Base-by-base conservation (phyloP, 2,113 vertebrate species). In the Epinephelus cyanopodus region DNA sequence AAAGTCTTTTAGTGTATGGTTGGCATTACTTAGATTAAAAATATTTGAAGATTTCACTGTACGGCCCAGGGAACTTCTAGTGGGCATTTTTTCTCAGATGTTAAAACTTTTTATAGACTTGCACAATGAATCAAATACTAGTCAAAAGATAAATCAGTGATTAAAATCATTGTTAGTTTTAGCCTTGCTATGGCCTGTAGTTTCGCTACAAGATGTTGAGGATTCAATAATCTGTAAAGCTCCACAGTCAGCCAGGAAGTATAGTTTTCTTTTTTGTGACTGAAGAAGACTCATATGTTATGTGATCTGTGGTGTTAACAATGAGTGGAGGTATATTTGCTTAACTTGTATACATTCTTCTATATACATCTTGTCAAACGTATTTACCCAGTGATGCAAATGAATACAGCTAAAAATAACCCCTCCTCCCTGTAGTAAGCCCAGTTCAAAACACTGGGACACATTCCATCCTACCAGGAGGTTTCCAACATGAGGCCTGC, bases 391-490 rank as follows among this genome's bases (percentile, higher is more conserved):
- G 27, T 61, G 47, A 10, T 27, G 65, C 25, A 21, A 53, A 62
- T 78, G 27, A 45, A 19, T 63, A 33, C 56, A 9, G 72, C 39
- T 58, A 60, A 72, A 69, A 72, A 62, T 29, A 23, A 17, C 33
- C 71, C 65, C 62, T 79, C 62, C 78, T 68, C 60, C 74, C 48
- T 39, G 73, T 29, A 15, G 25, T 15, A 70, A 68, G 47, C 10
- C 67, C 52, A 67, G 56, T 73, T 68, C 64, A 75, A 68, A 85
- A 63, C 72, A 57, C 77, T 84, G 73, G 79, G 76, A 65, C 74
- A 74, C 79, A 83, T 87, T 85, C 90, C 80, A 58, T 13, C 71
- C 74, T 83, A 45, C 70, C 74, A 71, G 79, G 79, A 87, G 87
- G 80, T 13, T 6, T 81, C 75, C 81, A 76, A 10, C 63, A 50